These are phyloP conservation scores for Ochropacha duplaris DNA, from an alignment of 2,888 invertebrate genomes.

Conservation along the genomic window DNA sequence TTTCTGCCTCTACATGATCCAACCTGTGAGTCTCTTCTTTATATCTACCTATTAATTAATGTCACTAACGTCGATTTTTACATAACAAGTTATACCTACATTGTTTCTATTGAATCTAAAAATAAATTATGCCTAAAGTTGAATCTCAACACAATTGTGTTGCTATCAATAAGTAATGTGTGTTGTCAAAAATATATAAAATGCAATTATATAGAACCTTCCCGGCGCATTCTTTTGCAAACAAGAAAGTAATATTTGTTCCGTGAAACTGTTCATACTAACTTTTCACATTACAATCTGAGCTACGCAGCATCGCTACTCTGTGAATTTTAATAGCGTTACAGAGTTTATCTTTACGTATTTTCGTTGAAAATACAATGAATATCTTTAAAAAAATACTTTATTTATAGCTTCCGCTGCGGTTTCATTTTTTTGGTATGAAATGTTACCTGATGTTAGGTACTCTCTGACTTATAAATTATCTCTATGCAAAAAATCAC, in stretches of 20 bases:
- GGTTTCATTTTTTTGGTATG: no score
- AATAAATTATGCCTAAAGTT: no score
- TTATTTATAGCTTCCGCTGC: not conserved
- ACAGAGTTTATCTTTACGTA: not conserved
- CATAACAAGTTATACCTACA: no score
- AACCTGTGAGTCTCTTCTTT: not conserved
- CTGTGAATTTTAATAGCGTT: constrained; percentile 30
- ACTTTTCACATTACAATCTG: constrained; percentile 30
- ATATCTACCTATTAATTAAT: no score
- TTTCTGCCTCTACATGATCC: not conserved
- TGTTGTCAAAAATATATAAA: not conserved
- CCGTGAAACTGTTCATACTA: constrained; percentile 18
- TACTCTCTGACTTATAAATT: no score
- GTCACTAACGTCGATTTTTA: no score
- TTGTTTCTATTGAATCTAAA: no score
- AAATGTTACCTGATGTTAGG: no score
- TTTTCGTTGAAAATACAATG: not conserved
- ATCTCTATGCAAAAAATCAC: no score
- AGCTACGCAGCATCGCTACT: constrained; percentile 9
- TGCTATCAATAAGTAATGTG: no score
- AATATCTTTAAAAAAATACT: not conserved
- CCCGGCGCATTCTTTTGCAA: constrained; percentile 5
- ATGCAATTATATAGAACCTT: not conserved
- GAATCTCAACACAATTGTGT: no score
- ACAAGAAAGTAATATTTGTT: constrained; percentile 21